phyloP scores from a whole-genome alignment of 2,797 vertebrate genomes.

The Dipus sagitta region DNA sequence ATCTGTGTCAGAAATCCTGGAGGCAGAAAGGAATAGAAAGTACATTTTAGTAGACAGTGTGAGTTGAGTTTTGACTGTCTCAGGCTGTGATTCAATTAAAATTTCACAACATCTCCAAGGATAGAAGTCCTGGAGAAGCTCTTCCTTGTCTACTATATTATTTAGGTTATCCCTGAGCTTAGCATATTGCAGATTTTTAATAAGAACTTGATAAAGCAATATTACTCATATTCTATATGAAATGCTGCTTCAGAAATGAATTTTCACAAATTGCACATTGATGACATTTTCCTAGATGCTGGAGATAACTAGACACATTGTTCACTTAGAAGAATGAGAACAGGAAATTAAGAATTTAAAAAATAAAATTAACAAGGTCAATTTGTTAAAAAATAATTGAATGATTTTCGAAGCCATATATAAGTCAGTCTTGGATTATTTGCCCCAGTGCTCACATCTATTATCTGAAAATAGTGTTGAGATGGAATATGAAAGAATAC shows the following conservation, averaged over 20 bases:
- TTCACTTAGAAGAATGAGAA: constrained; percentile 40
- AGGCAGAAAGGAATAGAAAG: not conserved
- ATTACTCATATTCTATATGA: constrained; percentile 13
- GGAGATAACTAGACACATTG: not conserved
- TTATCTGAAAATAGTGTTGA: not conserved
- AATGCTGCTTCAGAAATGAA: constrained; percentile 32
- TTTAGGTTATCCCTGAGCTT: not conserved
- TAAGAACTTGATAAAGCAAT: not conserved
- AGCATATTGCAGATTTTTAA: not conserved
- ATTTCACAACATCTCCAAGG: not conserved
- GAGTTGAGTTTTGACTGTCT: not conserved
- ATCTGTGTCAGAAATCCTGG: not conserved
- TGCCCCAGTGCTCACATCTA: constrained; percentile 52
- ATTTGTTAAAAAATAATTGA: constrained; percentile 67
- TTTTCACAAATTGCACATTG: constrained; percentile 8
- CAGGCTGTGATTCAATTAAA: not conserved
- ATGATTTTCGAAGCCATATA: constrained; percentile 60
- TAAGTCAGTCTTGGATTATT: constrained; percentile 59
- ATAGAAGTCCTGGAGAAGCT: not conserved
- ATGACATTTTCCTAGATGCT: constrained; percentile 3
- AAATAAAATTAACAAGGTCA: constrained; percentile 68
- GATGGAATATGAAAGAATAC: not conserved
- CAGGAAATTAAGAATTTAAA: constrained; percentile 57
- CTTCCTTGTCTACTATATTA: not conserved
- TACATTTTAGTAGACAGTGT: not conserved